A percentile compares a stretch with the other conserved stretches of the same genome.
Conservation (phyloP, 2,113 vertebrate species). For the Microcebus griseorufus region DNA sequence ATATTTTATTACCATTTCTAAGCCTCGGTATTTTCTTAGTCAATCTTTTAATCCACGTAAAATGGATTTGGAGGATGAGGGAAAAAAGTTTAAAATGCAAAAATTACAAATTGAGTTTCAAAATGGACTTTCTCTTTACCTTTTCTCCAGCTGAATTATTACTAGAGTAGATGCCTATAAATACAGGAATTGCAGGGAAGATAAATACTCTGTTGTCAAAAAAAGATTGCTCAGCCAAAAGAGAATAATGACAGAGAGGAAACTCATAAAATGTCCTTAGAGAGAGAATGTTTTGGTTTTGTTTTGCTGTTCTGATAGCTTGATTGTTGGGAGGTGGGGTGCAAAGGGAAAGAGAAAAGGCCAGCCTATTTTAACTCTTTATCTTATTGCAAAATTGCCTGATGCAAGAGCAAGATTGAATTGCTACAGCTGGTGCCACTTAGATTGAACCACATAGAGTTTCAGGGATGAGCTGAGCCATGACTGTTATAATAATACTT, state of each 20-base stretch:
- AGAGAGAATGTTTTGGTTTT: conserved; percentile 53
- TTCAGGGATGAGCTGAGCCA: background rate
- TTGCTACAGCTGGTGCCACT: background rate
- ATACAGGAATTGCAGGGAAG: conserved; percentile 55
- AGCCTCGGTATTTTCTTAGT: conserved; percentile 19
- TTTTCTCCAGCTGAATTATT: conserved; percentile 64
- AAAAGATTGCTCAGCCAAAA: conserved; percentile 56
- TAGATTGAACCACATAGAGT: background rate
- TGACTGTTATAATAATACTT: background rate
- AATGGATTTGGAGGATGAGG: conserved; percentile 11
- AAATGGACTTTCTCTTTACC: conserved; percentile 51
- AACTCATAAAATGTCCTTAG: conserved; percentile 69
- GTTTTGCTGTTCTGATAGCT: conserved; percentile 63
- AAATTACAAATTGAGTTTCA: conserved; percentile 63
- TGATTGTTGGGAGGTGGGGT: conserved; percentile 47
- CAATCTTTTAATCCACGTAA: conserved; percentile 43
- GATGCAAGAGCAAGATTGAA: conserved; percentile 30
- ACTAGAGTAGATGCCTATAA: conserved; percentile 10
- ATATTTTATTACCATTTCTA: conserved; percentile 38
- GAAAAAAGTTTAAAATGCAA: conserved; percentile 42
- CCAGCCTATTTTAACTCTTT: conserved; percentile 63
- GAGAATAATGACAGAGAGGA: conserved; percentile 68
- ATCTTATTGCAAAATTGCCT: conserved; percentile 53
- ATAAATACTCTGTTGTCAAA: conserved; percentile 71
- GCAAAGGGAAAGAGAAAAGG: conserved; percentile 43